phyloP scores from a whole-genome alignment of 2,888 invertebrate genomes.

The Cantharis rustica region DNA sequence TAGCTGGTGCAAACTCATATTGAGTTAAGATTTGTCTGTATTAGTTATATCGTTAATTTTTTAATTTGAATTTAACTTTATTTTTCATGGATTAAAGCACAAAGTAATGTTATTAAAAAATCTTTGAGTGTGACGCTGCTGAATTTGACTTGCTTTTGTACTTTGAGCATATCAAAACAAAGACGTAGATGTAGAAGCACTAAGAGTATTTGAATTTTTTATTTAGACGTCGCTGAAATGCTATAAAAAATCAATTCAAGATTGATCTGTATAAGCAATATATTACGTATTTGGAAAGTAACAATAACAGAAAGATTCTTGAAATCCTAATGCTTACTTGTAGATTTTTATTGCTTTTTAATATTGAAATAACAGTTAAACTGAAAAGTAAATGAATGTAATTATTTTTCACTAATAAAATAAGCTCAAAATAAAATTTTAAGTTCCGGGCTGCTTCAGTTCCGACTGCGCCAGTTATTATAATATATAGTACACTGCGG shows the following conservation, averaged over 20 bases:
- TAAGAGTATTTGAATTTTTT: slow-evolving; percentile 9
- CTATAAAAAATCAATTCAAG: background rate
- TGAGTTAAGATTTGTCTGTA: too few relatives aligned
- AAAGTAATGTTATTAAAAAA: background rate
- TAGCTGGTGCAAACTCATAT: too few relatives aligned
- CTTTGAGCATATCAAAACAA: slow-evolving; percentile 17
- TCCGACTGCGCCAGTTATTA: background rate
- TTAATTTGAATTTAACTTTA: background rate
- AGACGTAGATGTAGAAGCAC: slow-evolving; percentile 3
- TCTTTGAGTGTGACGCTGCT: background rate
- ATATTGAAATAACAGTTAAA: too few relatives aligned
- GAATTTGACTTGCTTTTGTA: slow-evolving; percentile 3
- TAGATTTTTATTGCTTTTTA: background rate
- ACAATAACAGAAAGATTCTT: background rate
- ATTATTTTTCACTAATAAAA: background rate
- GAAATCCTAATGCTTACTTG: background rate
- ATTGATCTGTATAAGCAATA: background rate
- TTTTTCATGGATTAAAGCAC: background rate
- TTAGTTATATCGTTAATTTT: too few relatives aligned
- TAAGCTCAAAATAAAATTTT: background rate
- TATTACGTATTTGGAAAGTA: background rate
- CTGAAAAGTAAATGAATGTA: too few relatives aligned
- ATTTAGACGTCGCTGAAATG: background rate
- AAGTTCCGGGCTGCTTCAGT: background rate
- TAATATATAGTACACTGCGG: background rate